phyloP scores from a whole-genome alignment of 2,797 vertebrate species.

The Steatocranus sp. region DNA sequence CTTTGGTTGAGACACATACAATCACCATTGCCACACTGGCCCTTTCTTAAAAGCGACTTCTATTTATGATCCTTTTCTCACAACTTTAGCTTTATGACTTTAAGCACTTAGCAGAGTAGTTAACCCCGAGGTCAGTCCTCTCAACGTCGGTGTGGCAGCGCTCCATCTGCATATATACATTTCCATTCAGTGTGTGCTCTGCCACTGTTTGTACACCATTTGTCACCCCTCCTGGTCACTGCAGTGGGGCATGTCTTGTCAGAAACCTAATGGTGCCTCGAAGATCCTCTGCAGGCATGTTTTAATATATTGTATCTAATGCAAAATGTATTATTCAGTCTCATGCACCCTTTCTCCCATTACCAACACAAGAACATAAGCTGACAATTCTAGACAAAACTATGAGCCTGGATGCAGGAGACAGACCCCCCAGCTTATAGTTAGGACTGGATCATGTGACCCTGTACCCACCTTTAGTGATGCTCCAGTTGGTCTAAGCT shows the following conservation, averaged over 20 bases:
- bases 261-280: neutral
- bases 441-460: neutral
- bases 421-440: neutral
- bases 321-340: neutral
- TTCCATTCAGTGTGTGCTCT: neutral
- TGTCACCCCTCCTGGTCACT: neutral
- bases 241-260: neutral
- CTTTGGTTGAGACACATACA: neutral
- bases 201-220: neutral
- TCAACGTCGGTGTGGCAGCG: neutral
- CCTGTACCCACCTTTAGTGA: neutral
- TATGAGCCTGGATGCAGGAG: neutral
- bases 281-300: neutral
- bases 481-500: neutral
- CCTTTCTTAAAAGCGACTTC: neutral
- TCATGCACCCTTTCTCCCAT: neutral
- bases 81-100: conserved; percentile 45
- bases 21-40: neutral
- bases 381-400: neutral
- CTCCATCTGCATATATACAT: conserved; percentile 1
- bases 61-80: conserved; percentile 31
- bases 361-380: neutral
- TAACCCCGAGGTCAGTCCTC: conserved; percentile 41
- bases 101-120: conserved; percentile 38
- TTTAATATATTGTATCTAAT: neutral